Evolutionary conservation across 2,888 invertebrate species (phyloP).

Genomic region (Andricus curvator): DNA sequence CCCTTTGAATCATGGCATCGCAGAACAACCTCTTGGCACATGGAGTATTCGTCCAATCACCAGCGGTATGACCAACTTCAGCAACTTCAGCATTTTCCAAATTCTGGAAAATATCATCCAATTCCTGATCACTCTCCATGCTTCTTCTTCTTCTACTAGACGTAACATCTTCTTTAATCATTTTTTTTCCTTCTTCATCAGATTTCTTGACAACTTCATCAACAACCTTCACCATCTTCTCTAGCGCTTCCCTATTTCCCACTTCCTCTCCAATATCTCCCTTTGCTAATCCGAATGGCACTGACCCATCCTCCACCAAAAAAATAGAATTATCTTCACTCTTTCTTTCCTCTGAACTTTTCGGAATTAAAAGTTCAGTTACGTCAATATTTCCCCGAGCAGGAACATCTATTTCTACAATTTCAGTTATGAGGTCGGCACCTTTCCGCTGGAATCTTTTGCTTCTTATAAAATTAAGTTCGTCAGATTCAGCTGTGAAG

Average conservation of each 20-base stretch:
- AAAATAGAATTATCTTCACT: conserved; percentile 50
- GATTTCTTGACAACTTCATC: conserved; percentile 42
- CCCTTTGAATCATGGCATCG: conserved; percentile 85
- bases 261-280: conserved; percentile 43
- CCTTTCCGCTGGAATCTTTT: conserved; percentile 68
- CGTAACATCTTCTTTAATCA: conserved; percentile 25
- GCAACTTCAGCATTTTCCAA: conserved; percentile 72
- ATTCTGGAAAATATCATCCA: conserved; percentile 70
- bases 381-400: conserved; percentile 57
- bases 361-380: conserved; percentile 59
- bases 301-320: conserved; percentile 44
- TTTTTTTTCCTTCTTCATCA: conserved; percentile 10
- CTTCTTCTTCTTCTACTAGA: conserved; percentile 60
- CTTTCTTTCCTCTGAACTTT: neutral
- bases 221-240: conserved; percentile 41
- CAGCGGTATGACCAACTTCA: conserved; percentile 71
- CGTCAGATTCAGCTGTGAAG: conserved; percentile 51
- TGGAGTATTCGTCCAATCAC: conserved; percentile 87
- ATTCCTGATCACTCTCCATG: conserved; percentile 62
- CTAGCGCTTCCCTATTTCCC: conserved; percentile 47
- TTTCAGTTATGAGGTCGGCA: conserved; percentile 68
- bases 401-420: conserved; percentile 72
- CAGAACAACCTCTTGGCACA: conserved; percentile 90
- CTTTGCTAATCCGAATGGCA: conserved; percentile 42
- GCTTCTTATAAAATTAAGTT: conserved; percentile 48